phyloP scores from a whole-genome alignment of 2,797 vertebrate genomes.

The Hipposideros larvatus region DNA sequence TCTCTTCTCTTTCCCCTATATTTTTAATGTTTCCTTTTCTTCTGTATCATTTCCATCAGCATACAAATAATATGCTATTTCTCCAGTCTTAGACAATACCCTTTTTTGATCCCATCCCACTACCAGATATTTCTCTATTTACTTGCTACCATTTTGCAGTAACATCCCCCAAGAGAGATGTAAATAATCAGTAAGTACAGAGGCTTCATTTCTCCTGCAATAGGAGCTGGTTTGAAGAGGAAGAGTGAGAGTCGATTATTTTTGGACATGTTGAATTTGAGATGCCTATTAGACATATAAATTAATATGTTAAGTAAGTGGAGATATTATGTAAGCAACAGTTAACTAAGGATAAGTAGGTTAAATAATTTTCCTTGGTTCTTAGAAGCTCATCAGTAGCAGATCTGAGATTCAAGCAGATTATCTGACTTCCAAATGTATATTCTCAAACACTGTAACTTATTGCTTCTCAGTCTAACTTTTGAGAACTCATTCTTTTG shows the following conservation, averaged over 20 bases:
- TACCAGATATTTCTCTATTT: not conserved
- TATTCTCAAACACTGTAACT: not conserved
- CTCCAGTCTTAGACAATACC: not conserved
- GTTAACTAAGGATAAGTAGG: not conserved
- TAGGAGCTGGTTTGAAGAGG: not conserved
- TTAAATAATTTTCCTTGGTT: not conserved
- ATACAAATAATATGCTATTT: not conserved
- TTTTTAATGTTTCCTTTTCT: not conserved
- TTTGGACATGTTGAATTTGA: not conserved
- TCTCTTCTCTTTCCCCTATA: not conserved
- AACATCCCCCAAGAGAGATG: not conserved
- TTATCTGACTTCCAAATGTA: not conserved
- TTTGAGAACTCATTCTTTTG: not conserved
- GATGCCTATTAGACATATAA: not conserved
- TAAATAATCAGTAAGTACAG: not conserved
- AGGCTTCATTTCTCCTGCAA: not conserved
- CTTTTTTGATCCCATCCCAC: not conserved
- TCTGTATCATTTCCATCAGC: not conserved
- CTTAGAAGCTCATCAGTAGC: not conserved
- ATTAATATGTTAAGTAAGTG: not conserved
- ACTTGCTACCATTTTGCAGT: not conserved
- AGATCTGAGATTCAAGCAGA: not conserved
- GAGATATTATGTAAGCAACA: not conserved
- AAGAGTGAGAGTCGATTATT: not conserved
- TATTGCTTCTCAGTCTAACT: not conserved